Evolutionary conservation across 30 jellyfish, hydroid and myxozoan species (phyloP), one percentile per base, ranked within the genome.

Genomic region (Aurelia coerulea): DNA sequence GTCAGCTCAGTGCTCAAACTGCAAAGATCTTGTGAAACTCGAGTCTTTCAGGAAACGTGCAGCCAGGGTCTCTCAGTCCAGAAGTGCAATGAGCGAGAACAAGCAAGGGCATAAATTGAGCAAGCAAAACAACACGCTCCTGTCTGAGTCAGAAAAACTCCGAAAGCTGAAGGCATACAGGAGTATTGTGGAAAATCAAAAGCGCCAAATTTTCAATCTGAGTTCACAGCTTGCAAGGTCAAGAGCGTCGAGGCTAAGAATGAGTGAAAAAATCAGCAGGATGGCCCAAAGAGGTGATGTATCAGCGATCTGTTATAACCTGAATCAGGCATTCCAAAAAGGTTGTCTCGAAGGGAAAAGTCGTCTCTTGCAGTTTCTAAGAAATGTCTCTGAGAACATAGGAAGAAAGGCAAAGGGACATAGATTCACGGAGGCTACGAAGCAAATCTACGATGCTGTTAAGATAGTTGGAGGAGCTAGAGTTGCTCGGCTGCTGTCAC

Each of bases 221-320:
- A 42, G 53, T 42, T 4, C 53, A 42, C 53, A 42, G 53, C 53
- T 42, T 42, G 53, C 53, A 42, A 42, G 53, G 53, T 42, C 53
- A 10, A 42, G 53, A 42, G 53, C 53, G 53, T 42, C 53, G 10
- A 42, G 53, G 12, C 1, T 62, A 8, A 62, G 10, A 62, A 31
- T 62, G n/a, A 62, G 72, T 62, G 72, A 62, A 62, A 62, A 62
- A 31, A 11, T 62, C 72, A 62, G 72, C 72, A 62, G 72, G 10
- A 62, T 62, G 72, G 72, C 72, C 29, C 72, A 62, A 62, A 62
- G 72, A 62, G 72, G 72, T 11, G 72, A 62, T 62, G 72, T 62
- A 11, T 67, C 78, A 6, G 78, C 78, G 9, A 67, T 67, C 78
- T 67, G 78, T 10, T 67, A n/a, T 32, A 67, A 37, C 51, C 16